A percentile compares a stretch with the other conserved stretches of the same genome.
Conservation (phyloP, 2,113 vertebrate genomes). For the Phainopepla nitens region DNA sequence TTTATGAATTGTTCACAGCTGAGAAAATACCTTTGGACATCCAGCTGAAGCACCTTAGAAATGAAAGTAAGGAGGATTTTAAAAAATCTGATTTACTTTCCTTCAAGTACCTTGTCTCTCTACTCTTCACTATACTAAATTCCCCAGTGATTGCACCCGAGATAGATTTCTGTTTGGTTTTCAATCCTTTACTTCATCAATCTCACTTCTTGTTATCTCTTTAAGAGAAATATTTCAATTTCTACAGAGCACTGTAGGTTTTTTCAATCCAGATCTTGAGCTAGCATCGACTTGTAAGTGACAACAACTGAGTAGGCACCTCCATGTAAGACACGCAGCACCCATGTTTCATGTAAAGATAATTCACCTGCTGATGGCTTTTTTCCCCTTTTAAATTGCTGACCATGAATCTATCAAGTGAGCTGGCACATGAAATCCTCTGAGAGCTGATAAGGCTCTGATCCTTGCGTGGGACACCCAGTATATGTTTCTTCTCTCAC, state of each 20-base stretch:
- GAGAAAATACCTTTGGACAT: background rate
- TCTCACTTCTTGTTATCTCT: background rate
- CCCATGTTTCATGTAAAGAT: background rate
- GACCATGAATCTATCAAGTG: background rate
- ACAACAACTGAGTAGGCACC: background rate
- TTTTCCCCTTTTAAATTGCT: background rate
- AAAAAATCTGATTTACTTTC: background rate
- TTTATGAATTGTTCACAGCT: background rate
- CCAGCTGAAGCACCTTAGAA: background rate
- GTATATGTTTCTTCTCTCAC: background rate
- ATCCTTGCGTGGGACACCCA: fast-evolving
- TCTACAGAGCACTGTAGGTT: background rate
- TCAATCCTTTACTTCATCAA: background rate
- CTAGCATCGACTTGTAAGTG: background rate
- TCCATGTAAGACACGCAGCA: fast-evolving
- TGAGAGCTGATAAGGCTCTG: background rate
- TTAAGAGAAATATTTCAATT: background rate
- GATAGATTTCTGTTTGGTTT: background rate
- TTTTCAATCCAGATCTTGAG: background rate
- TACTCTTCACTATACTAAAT: background rate
- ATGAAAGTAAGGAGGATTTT: background rate
- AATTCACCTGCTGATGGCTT: fast-evolving
- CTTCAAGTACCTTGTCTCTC: background rate
- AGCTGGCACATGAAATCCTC: background rate
- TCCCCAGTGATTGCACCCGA: fast-evolving